Base-by-base conservation (phyloP, 1,140 invertebrate genomes). In the Calephelis virginiensis region DNA sequence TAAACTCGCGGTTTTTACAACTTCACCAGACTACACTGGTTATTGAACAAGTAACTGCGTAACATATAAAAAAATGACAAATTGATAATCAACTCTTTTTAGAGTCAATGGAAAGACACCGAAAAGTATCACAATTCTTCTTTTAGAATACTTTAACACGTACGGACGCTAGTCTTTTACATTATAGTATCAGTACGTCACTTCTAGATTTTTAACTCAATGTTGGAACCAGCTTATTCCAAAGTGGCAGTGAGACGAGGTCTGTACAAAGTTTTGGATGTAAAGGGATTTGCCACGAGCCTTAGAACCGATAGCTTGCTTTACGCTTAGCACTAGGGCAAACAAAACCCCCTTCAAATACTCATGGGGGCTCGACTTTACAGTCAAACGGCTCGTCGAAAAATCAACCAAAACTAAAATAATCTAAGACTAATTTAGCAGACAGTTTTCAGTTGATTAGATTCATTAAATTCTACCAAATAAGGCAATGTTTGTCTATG, bases 221-320 rank as follows among this genome's bases (percentile, higher is more conserved):
- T 28, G 64, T 62, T 28, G 64, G 60, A 70, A 72, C 67, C 68
- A 68, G 70, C 73, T 74, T 74, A 74, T 74, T 63, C 50, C 70
- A 61, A 68, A 70, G 66, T 71, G 66, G 60, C 63, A 50, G 67
- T 47, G 66, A 70, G 60, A 64, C 56, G 67, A 47, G 62, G 62
- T 68, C 70, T 66, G 68, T 65, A 66, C 69, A 73, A 73, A 75
- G 74, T 73, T 75, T 75, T 71, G 71, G 65, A 68, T 75, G 65
- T 75, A 75, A 75, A 75, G 72, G 73, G 73, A 75, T 75, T 73
- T 69, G 61, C 71, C 61, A 63, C 69, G 69, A 66, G 65, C 66
- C 63, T 38, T 64, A 64, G 59, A 68, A 70, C 69, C 73, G 70
- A 75, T 75, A 68, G 73, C 70, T 72, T 62, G 63, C 72, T 68